Conservation (phyloP, 2,797 vertebrate species). For the Myotis myotis region DNA sequence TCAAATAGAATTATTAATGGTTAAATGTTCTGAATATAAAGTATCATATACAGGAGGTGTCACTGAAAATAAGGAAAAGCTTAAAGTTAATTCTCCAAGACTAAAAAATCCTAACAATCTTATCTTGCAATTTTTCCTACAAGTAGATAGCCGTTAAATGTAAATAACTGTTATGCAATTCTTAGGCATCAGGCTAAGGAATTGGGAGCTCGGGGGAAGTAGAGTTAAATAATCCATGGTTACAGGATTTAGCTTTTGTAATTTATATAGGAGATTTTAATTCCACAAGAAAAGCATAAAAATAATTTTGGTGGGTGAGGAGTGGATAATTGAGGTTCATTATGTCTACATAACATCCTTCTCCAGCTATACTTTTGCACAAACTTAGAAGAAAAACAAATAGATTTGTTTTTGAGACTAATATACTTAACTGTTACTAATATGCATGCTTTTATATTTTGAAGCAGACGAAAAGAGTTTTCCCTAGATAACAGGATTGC, state of each 20-base stretch:
- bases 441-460: constrained; percentile 3
- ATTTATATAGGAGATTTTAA: not conserved
- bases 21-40: constrained; percentile 1
- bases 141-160: constrained; percentile 8
- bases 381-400: not conserved
- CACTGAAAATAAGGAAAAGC: constrained; percentile 39
- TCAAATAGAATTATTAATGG: constrained; percentile 35
- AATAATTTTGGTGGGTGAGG: not conserved
- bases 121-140: not conserved
- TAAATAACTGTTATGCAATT: constrained; percentile 19
- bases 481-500: not conserved
- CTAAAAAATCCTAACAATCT: constrained; percentile 8
- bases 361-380: not conserved
- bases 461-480: not conserved
- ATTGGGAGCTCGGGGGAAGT: not conserved
- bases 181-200: not conserved
- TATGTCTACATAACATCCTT: not conserved
- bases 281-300: not conserved
- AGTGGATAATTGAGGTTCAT: constrained; percentile 8
- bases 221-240: not conserved
- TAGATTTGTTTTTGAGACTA: not conserved
- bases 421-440: not conserved
- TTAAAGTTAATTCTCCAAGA: constrained; percentile 34
- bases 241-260: not conserved
- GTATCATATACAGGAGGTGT: not conserved